A percentile compares a stretch with the other conserved stretches of the same genome.
Conservation (phyloP, 2,113 vertebrate species). For the Lontra canadensis region DNA sequence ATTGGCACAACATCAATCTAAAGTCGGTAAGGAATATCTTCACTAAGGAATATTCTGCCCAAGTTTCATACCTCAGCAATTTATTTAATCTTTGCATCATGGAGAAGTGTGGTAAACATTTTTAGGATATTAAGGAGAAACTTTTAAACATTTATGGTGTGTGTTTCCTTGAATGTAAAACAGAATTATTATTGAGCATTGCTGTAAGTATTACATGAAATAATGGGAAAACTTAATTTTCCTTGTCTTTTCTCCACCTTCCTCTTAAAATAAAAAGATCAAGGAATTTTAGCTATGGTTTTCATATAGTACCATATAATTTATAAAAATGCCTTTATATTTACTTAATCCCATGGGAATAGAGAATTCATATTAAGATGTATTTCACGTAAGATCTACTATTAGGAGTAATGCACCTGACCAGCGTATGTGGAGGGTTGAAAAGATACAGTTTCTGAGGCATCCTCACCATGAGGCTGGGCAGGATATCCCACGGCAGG, state of each 20-base stretch:
- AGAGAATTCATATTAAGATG: not conserved
- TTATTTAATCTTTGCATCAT: not conserved
- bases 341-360: not conserved
- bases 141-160: not conserved
- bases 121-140: not conserved
- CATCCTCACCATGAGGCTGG: not conserved
- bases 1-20: not conserved
- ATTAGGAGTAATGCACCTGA: not conserved
- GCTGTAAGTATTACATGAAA: not conserved
- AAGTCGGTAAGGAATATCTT: not conserved
- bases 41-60: not conserved
- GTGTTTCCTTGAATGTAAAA: not conserved
- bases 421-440: no score
- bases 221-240: not conserved
- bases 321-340: not conserved
- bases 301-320: not conserved
- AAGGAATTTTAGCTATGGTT: not conserved
- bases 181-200: not conserved
- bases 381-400: not conserved
- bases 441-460: not conserved
- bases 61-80: not conserved
- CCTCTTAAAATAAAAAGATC: slow-evolving; percentile 23
- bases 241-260: not conserved
- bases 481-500: rapidly evolving
- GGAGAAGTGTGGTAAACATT: not conserved